phyloP scores from a whole-genome alignment of 2,888 invertebrate genomes.

The Tridacna gigas region DNA sequence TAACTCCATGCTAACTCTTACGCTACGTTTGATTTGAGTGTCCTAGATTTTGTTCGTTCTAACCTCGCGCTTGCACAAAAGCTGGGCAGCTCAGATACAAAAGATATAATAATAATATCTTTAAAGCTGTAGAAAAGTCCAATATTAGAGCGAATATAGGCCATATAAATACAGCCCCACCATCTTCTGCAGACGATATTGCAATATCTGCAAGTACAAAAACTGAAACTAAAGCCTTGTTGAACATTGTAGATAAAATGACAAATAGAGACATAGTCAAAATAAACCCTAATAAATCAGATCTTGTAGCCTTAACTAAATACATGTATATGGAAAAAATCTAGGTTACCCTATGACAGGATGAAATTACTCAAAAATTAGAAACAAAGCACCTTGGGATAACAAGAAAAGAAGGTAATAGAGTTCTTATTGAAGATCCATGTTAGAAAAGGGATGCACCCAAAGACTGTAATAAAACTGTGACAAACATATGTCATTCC shows the following conservation, averaged over 20 bases:
- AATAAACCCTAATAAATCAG: neutral
- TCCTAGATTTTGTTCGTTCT: too few species aligned
- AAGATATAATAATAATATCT: neutral
- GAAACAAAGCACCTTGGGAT: neutral
- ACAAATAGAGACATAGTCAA: neutral
- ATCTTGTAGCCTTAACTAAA: neutral
- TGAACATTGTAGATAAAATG: neutral
- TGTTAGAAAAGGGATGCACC: neutral
- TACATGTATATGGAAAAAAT: neutral
- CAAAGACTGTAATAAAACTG: neutral
- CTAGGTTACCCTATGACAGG: neutral
- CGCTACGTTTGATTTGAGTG: neutral
- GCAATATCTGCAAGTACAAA: neutral
- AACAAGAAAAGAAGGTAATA: neutral
- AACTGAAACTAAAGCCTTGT: neutral
- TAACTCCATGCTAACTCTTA: too few species aligned
- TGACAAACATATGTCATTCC: neutral
- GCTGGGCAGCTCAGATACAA: too few species aligned
- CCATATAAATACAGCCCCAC: neutral
- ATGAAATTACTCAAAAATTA: neutral
- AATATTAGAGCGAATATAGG: neutral
- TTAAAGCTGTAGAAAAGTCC: neutral
- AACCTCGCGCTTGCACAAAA: too few species aligned
- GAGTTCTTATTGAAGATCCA: neutral
- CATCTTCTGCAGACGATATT: neutral